phyloP scores from a whole-genome alignment of 2,888 invertebrate species.

The Diadegma fenestrale region DNA sequence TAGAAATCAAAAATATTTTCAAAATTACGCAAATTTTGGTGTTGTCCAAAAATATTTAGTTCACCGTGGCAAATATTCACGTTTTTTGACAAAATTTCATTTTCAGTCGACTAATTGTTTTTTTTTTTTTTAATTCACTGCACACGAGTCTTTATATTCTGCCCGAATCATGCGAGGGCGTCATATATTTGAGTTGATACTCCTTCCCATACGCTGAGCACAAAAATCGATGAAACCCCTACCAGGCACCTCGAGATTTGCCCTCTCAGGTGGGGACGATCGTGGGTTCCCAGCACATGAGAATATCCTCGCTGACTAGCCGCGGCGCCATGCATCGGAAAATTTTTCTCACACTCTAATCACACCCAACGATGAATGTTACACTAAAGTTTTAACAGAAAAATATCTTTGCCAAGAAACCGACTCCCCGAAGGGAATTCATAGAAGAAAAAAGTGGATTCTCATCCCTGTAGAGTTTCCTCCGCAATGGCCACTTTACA shows the following conservation, averaged over 20 bases:
- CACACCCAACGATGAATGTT: neutral
- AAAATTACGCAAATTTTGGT: too few species aligned
- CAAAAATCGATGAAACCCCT: slow-evolving; percentile 7
- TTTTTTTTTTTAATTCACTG: neutral
- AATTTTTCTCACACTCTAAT: slow-evolving; percentile 2
- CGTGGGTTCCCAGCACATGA: slow-evolving; percentile 3
- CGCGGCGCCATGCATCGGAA: neutral
- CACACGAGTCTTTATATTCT: neutral
- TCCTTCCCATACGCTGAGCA: neutral
- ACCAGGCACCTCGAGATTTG: neutral
- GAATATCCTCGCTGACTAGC: neutral
- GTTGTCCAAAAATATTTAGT: too few species aligned
- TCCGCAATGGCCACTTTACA: neutral
- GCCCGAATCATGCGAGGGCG: neutral
- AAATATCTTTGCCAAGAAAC: slow-evolving; percentile 10
- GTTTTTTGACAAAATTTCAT: too few species aligned
- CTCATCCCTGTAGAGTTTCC: neutral
- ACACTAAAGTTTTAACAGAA: neutral
- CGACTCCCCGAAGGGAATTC: neutral
- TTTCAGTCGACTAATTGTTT: too few species aligned
- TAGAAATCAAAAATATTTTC: too few species aligned
- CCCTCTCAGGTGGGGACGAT: neutral
- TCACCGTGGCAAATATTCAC: too few species aligned
- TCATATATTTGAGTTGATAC: slow-evolving; percentile 3
- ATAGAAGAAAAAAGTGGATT: neutral